phyloP scores from a whole-genome alignment of 2,113 vertebrate species.

The Trichechus manatus region DNA sequence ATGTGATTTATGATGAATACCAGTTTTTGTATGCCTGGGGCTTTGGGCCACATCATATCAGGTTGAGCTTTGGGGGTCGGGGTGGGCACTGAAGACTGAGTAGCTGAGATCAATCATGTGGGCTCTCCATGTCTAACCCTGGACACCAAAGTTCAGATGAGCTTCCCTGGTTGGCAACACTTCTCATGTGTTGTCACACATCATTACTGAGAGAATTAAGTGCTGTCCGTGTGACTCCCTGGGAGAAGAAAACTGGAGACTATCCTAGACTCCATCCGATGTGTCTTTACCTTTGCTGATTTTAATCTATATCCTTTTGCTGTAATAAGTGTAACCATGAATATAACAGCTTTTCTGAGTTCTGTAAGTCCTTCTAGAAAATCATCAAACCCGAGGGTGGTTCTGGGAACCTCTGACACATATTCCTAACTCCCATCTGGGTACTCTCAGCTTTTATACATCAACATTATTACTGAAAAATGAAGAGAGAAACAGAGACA shows the following conservation, averaged over 20 bases:
- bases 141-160: background rate
- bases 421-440: background rate
- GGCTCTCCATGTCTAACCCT: background rate
- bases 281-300: background rate
- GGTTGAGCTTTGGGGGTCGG: background rate
- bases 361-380: background rate
- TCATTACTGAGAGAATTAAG: background rate
- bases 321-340: background rate
- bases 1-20: background rate
- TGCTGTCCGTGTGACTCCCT: background rate
- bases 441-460: background rate
- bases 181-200: background rate
- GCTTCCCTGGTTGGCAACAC: background rate
- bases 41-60: background rate
- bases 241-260: background rate
- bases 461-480: background rate
- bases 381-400: background rate
- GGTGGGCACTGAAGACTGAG: background rate
- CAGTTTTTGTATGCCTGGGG: background rate
- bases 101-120: background rate
- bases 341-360: background rate
- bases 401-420: background rate
- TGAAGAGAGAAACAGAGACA: background rate
- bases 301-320: slow-evolving; percentile 3
- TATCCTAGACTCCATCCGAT: background rate